Percentiles rank a stretch among this genome's conserved stretches.
Conservation (phyloP, 2,797 vertebrate genomes). For the Melanotaenia nigrans region DNA sequence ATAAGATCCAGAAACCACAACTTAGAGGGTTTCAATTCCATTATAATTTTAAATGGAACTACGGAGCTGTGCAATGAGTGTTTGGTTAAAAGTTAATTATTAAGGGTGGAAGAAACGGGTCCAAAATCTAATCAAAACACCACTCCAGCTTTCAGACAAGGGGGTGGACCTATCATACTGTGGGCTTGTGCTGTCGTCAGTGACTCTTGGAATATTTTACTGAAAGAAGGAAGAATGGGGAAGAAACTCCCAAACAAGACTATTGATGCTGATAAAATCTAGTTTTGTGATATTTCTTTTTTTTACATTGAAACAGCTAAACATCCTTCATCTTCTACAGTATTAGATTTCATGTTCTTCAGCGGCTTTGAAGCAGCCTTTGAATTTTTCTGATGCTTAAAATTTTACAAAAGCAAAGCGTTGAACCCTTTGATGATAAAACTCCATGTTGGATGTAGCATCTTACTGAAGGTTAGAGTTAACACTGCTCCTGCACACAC, state of each 20-base stretch:
- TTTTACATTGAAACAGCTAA: background rate
- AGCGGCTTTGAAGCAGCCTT: background rate
- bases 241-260: background rate
- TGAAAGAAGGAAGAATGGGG: too few species aligned
- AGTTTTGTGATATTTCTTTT: background rate
- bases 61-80: too few species aligned
- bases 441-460: background rate
- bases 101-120: background rate
- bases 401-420: background rate
- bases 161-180: background rate
- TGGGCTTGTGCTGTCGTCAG: background rate
- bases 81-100: too few species aligned
- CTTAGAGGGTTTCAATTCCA: too few species aligned
- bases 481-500: slow-evolving; percentile 19
- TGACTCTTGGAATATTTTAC: too few species aligned
- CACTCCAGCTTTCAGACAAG: background rate
- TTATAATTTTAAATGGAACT: too few species aligned
- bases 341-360: background rate
- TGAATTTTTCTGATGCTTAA: background rate
- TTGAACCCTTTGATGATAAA: background rate
- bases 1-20: too few species aligned
- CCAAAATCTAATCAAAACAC: background rate
- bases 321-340: background rate
- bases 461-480: slow-evolving; percentile 9
- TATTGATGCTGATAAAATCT: background rate